Evolutionary conservation across 2,113 vertebrate species (phyloP), one percentile per base, ranked within the genome.

Genomic region (Siphamia tubifer): DNA sequence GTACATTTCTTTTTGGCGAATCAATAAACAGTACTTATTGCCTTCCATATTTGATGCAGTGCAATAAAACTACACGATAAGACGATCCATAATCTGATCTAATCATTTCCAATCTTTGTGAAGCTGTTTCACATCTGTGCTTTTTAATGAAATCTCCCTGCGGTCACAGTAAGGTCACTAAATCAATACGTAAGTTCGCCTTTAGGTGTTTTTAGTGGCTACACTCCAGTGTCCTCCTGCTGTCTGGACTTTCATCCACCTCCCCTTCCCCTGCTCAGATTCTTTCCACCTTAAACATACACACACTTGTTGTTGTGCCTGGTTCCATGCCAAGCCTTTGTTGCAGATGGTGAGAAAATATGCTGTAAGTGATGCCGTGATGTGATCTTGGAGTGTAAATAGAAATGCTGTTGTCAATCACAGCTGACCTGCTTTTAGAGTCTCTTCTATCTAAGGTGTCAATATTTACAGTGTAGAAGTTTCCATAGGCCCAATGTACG

Each of bases 251-350:
- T 28, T 67, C 60, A 36, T 48, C 44, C n/a, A 53, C 42, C 45
- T 79, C 36, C 27, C 32, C 53, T 51, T 19, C 65, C 67, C 39
- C 3, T 9, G 45, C 31, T 63, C 42, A 34, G 32, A 79, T 77
- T 85, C 61, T 84, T 87, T 81, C 78, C 82, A 74, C 15, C 38
- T 20, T 6, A 32, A 63, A 66, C 54, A 27, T 56, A 49, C 60
- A 57, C 19, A 49, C 8, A 40, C 42, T 49, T 51, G 42, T 66
- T 68, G 69, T 68, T 81, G 23, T 61, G 3, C 28, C 45, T 72
- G 80, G 73, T 54, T 34, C 27, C 6, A 10, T 23, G 72, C 74
- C 85, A 86, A 57, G 16, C 28, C 55, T 61, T 68, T 76, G 69
- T 74, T 60, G 44, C 47, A 24, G n/a, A 2, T 24, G 49, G 32